Evolutionary conservation across 2,888 invertebrate genomes (phyloP).

Genomic region (Pheosia tremula): DNA sequence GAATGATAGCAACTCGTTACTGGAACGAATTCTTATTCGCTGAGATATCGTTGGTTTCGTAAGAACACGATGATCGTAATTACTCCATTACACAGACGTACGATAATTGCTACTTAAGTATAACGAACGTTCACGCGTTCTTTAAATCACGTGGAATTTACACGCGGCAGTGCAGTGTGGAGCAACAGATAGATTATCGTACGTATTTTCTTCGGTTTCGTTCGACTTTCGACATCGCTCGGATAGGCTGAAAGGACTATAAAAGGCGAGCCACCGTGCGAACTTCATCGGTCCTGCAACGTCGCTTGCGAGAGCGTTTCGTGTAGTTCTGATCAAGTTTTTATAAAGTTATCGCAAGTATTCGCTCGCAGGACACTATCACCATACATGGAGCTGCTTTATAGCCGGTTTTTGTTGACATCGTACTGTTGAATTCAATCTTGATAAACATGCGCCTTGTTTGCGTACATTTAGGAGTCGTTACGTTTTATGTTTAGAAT

Average conservation of each 20-base stretch:
- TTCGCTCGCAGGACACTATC: conserved; percentile 68
- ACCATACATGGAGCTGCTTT: conserved; percentile 61
- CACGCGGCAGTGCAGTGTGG: conserved; percentile 40
- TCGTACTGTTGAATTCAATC: conserved; percentile 71
- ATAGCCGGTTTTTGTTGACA: conserved; percentile 69
- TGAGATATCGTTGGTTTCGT: conserved; percentile 65
- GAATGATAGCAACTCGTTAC: conserved; percentile 51
- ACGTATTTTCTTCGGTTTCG: conserved; percentile 51
- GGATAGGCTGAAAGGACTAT: conserved; percentile 51
- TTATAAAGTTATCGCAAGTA: conserved; percentile 71
- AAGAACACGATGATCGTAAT: conserved; percentile 65
- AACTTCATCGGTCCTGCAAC: conserved; percentile 59
- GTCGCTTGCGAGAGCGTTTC: conserved; percentile 69
- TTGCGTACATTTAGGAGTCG: conserved; percentile 61
- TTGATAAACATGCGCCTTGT: conserved; percentile 65
- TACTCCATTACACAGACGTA: conserved; percentile 64
- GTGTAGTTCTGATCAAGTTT: conserved; percentile 74
- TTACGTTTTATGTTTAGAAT: conserved; percentile 43
- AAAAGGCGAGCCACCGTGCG: conserved; percentile 67
- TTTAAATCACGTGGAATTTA: conserved; percentile 53
- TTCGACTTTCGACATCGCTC: conserved; percentile 67
- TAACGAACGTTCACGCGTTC: conserved; percentile 38
- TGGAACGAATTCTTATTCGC: conserved; percentile 47
- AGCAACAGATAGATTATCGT: conserved; percentile 37
- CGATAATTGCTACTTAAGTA: conserved; percentile 52